Evolutionary conservation across 2,797 vertebrate species (phyloP), one percentile per base, ranked within the genome.

Genomic region (Arctocebus calabarensis): DNA sequence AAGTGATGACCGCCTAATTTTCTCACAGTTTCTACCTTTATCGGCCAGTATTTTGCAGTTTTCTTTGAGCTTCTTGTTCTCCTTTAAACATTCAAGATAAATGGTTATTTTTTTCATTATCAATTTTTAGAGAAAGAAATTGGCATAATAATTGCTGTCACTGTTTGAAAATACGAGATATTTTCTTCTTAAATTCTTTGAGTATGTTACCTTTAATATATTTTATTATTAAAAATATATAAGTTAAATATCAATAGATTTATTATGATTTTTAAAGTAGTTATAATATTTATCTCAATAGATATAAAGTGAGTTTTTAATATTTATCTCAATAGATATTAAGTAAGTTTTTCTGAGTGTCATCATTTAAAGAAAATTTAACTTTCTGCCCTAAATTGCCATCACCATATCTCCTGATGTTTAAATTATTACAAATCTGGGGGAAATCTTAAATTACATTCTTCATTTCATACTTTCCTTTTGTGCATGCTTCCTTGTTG

Each of bases 311-410:
- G 40, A 40, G 40, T 40, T 40, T 40, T 40, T 40, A 40, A 19
- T 70, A 70, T 70, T 66, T 32, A 34, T 45, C 17, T 14, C 7
- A 12, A 22, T 45, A 37, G 25, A 7, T 73, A 43, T 25, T 57
- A 70, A 55, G 19, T 37, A 7, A 57, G 12, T 4, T 34, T 0
- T 0, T 10, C 0, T 59, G 0, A 25, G 45, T 88, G n/a, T 2
- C 37, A 32, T 73, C 11, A 43, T 86, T 73, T 73, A 73, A 73
- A 55, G 34, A 12, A 73, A 40, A 71, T 57, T 71, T 27, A 27
- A 22, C 59, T 32, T 73, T 32, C 37, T 27, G 34, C 2, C 71
- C 25, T 3, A 73, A 70, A 73, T 43, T 84, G 16, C 37, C 68
- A 12, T 34, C 14, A 68, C 52, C 55, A 34, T 52, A 70, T 37